A percentile compares a stretch with the other conserved stretches of the same genome.
Conservation (phyloP, 2,888 invertebrate species). For the Cosmia trapezina region DNA sequence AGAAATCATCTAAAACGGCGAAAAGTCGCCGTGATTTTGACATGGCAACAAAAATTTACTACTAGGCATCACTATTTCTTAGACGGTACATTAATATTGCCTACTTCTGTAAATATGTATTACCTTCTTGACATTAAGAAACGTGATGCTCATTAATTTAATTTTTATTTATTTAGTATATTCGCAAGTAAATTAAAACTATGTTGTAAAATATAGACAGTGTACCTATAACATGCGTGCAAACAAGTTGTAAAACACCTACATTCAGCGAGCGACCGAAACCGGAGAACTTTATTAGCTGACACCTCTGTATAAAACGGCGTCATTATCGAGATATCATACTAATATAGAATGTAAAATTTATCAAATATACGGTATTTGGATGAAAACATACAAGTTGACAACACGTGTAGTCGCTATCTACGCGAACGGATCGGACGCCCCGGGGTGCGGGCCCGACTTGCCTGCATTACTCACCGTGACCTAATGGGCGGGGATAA, state of each 20-base stretch:
- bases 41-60: neutral
- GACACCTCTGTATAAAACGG: conserved; percentile 83
- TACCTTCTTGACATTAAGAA: conserved; percentile 13
- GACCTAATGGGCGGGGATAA: conserved; percentile 89
- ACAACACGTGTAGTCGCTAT: conserved; percentile 89
- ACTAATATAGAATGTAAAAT: conserved; percentile 87
- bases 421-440: conserved; percentile 86
- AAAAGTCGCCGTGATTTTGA: neutral
- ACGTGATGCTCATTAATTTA: conserved; percentile 39
- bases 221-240: conserved; percentile 64
- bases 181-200: conserved; percentile 60
- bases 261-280: conserved; percentile 58
- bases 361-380: conserved; percentile 87
- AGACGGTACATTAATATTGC: neutral
- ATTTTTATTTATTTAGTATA: conserved; percentile 46
- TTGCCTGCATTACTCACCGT: conserved; percentile 86
- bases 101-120: conserved; percentile 4
- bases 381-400: conserved; percentile 90
- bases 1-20: neutral
- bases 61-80: conserved; percentile 2
- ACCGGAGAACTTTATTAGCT: conserved; percentile 80
- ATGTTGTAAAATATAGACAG: conserved; percentile 65
- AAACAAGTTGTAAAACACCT: conserved; percentile 67
- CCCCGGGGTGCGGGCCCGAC: conserved; percentile 83
- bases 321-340: conserved; percentile 85